Base-by-base conservation (phyloP, 2,797 vertebrate species). In the Cynodonichthys magdalenae region DNA sequence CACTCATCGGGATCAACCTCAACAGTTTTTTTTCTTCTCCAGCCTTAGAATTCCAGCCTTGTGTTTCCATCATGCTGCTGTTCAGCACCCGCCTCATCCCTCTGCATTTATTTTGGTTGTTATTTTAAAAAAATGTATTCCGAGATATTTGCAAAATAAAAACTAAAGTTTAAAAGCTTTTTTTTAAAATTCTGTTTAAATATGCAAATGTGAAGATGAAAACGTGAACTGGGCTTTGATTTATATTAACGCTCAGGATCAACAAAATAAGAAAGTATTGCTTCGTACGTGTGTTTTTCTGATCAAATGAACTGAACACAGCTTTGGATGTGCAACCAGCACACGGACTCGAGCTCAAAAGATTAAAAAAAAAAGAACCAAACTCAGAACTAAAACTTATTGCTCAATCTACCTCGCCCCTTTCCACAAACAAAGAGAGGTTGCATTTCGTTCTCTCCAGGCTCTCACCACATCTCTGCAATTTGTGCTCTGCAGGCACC, bases 1-100 rank as follows among this genome's bases (percentile, higher is more conserved):
- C 63, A 45, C n/a, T 66, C 47, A 52, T 66, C 6, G 17, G 41
- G 45, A 66, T 44, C 27, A 52, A 12, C 48, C 39, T 44, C 12
- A 24, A 24, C 59, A 53, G 14, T 62, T 15, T 11, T 60, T 17
- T n/a, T 15, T n/a, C 42, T 6, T n/a, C n/a, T 45, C 20, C 5
- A 14, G 15, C 31, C 20, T 27, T 24, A 15, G 9, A 24, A 24
- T 11, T 39, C 36, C 45, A 3, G 4, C 20, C 41, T 44, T 9
- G 18, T 46, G 7, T 45, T 19, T 34, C 29, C 15, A 36, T 42
- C 36, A 50, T 31, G 7, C 51, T 65, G 36, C 29, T 15, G 42
- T 29, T 44, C 15, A 41, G 18, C 7, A 18, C n/a, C n/a, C 29
- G 46, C 24, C 42, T 46, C 41, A 4, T 29, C n/a, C 41, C 28